Percentiles rank a stretch among this genome's conserved stretches.
Conservation (phyloP, 2,888 invertebrate species). For the Aricia artaxerxes region DNA sequence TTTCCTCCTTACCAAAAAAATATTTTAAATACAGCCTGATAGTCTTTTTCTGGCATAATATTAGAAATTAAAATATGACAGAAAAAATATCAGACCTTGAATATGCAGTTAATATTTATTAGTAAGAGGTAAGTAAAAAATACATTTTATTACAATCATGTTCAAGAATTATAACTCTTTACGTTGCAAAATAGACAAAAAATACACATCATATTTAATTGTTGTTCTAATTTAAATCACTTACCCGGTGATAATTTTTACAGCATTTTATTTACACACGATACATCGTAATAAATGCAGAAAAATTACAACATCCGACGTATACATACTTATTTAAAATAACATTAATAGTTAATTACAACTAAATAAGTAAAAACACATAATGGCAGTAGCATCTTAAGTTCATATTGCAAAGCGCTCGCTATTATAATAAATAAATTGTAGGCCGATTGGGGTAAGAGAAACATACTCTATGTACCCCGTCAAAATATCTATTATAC, state of each 20-base stretch:
- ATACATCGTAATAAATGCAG: background rate
- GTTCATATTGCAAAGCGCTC: conserved; percentile 4
- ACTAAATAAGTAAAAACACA: conserved; percentile 3
- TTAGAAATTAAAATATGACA: background rate
- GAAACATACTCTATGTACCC: background rate
- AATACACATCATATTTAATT: background rate
- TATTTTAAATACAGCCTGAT: background rate
- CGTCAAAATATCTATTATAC: background rate
- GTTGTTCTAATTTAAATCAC: background rate
- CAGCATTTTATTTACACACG: conserved; percentile 19
- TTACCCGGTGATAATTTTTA: background rate
- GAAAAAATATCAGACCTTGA: background rate
- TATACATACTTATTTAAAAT: background rate
- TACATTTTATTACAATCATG: background rate
- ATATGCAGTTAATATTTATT: background rate
- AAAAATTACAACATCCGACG: background rate
- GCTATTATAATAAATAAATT: background rate
- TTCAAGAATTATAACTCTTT: background rate
- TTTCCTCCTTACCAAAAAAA: background rate
- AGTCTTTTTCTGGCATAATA: background rate
- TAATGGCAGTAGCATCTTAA: conserved; percentile 12
- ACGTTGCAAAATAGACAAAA: background rate
- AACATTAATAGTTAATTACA: background rate
- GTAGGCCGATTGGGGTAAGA: background rate
- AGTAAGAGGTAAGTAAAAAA: background rate